Base-by-base conservation (phyloP, 2,888 invertebrate genomes). In the Spodoptera picta region DNA sequence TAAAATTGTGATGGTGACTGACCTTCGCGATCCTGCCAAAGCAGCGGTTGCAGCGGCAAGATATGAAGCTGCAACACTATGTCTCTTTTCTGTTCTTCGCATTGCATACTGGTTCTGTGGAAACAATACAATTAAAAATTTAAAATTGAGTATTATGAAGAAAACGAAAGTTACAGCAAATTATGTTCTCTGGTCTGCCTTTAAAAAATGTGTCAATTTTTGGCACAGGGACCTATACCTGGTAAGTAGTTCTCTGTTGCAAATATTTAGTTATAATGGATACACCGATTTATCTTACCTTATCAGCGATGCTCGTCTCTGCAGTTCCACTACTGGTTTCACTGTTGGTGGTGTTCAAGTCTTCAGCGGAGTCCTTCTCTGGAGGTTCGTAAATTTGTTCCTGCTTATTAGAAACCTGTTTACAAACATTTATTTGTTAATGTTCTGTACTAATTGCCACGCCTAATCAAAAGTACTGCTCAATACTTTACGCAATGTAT, bases 31-130 rank as follows among this genome's bases (percentile, higher is more conserved):
- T 14, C 85, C 82, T 23, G 88, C 70, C 7, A 94, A 70, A 5
- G 90, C 90, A 1, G 93, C 93, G 0, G 94, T 94, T 2, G 94
- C 93, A 3, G 93, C 88, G 0, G 94, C 94, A 10, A 93, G 78
- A 68, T 87, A 94, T 12, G 86, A 86, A 0, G 92, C 94, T 5
- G 93, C 94, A 3, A 89, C 87, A 52, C 92, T 93, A 51, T 89
- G 91, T 44, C 91, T 84, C 57, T 82, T 89, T 44, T 89, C 90
- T 47, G 72, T 60, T 19, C 75, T 54, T 57, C 83, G 79, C 41
- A 65, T 73, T 23, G 69, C 19, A 46, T 73, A 83, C 54, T 81
- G 80, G 48, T 76, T 75, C 83, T 86, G 46, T 1, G 14, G n/a
- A 59, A 45, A 27, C n/a, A 0, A 45, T 48, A 46, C 2, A 14